phyloP scores from a whole-genome alignment of 2,797 vertebrate species.

The Remorina albescens region DNA sequence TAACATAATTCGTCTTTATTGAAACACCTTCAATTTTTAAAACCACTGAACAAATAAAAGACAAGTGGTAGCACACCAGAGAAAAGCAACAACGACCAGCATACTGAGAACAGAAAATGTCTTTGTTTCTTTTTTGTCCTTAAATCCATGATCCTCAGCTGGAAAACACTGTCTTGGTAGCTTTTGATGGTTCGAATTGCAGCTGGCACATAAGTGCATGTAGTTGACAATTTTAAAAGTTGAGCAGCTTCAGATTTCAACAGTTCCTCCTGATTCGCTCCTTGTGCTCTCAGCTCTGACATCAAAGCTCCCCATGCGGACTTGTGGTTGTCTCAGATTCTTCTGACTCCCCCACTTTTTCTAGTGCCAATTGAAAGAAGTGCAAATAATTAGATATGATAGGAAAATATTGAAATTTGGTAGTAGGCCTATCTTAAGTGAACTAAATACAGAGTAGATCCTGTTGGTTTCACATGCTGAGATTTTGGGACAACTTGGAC shows the following conservation, averaged over 20 bases:
- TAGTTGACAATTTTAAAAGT: conserved; percentile 42
- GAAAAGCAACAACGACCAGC: conserved; percentile 40
- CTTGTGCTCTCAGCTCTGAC: conserved; percentile 12
- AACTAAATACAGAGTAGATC: not conserved
- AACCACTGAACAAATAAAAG: conserved; percentile 62
- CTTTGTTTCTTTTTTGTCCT: conserved; percentile 35
- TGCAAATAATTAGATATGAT: not conserved
- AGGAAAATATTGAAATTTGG: not conserved
- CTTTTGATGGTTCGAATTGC: conserved; percentile 45
- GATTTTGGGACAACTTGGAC: not conserved
- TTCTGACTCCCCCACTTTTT: conserved; percentile 57
- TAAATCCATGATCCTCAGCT: conserved; percentile 44
- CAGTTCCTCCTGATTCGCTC: conserved; percentile 10
- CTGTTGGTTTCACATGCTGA: not conserved
- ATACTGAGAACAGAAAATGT: conserved; percentile 46
- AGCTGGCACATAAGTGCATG: conserved; percentile 63
- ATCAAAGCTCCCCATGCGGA: conserved; percentile 79
- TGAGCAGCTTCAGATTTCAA: not conserved
- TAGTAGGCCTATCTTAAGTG: not conserved
- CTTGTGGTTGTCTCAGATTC: conserved; percentile 14
- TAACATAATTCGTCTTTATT: conserved; percentile 70
- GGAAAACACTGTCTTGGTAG: conserved; percentile 33
- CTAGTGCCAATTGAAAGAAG: conserved; percentile 42
- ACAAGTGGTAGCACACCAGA: conserved; percentile 39
- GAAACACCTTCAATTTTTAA: conserved; percentile 61